Base-by-base conservation (phyloP, 2,113 vertebrate species). In the Piprites chloris region DNA sequence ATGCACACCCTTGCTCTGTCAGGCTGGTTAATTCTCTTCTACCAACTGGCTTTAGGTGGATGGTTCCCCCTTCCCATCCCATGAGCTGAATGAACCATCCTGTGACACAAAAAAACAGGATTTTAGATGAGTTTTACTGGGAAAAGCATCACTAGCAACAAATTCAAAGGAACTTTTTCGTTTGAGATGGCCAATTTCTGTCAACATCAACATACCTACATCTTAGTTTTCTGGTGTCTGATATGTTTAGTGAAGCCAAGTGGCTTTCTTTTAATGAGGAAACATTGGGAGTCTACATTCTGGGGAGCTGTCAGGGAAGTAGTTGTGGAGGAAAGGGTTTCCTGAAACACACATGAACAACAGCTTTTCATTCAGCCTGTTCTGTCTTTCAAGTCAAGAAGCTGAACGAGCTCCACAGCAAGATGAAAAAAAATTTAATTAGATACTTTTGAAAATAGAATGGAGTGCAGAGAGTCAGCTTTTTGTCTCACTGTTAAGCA, bases 321-420 rank as follows among this genome's bases (percentile, higher is more conserved):
- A 39, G 32, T 21, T 59, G 41, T n/a, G 28, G 6, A 49, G 58
- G 42, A 52, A 88, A 82, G 33, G 30, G 47, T 39, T 76, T 83
- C 52, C 72, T 84, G 73, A 92, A 90, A 92, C 62, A 66, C 1
- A 14, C 16, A 8, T 11, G 22, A 80, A 33, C 26, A 83, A 33
- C 76, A 91, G 46, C 59, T 66, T 93, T 86, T 63, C 59, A 30
- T 73, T 74, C 78, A 76, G 32, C 65, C 83, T 90, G 41, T 81
- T 76, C 81, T 65, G 13, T 30, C 65, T 89, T 62, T 68, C 42
- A 84, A 79, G 78, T 42, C 8, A 30, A 90, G 69, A 63, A 63
- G 33, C 1, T 6, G 17, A 71, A 35, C 5, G 20, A 44, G 37
- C 44, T 37, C 27, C 32, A 53, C 3, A 22, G 28, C 35, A 50